A percentile compares a stretch with the other conserved stretches of the same genome.
Conservation (phyloP, 2,113 vertebrate genomes). For the Semnornis frantzii region DNA sequence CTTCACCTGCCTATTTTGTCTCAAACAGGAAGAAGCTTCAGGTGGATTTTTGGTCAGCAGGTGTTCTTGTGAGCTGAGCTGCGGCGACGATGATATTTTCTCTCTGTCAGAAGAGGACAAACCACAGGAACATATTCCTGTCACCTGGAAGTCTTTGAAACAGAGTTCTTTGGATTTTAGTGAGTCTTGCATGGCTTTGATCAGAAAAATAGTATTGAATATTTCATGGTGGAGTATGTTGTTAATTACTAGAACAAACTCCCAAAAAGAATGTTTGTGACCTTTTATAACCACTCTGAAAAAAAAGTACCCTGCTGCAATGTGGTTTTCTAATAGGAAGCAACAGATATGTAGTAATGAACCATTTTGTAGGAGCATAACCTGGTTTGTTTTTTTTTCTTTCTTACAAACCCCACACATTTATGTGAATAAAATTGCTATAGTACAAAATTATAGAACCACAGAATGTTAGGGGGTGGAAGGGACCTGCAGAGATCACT, state of each 20-base stretch:
- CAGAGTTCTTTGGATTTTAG: conserved; percentile 5
- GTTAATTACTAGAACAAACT: neutral
- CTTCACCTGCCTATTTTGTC: neutral
- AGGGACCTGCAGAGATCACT: no score
- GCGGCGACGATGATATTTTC: neutral
- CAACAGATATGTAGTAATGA: neutral
- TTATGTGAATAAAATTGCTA: neutral
- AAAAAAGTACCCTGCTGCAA: neutral
- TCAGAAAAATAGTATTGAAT: neutral
- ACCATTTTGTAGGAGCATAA: neutral
- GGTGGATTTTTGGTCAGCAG: neutral
- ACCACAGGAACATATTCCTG: neutral
- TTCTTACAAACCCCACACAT: neutral
- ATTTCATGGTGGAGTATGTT: neutral
- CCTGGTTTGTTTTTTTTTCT: neutral
- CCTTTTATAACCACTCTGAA: neutral
- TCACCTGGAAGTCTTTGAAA: conserved; percentile 47
- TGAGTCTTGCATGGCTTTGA: conserved; percentile 17
- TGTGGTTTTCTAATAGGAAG: neutral
- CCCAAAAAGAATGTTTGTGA: neutral
- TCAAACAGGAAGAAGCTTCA: conserved; percentile 8
- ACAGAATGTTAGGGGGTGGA: no score
- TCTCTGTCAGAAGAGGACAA: conserved; percentile 7
- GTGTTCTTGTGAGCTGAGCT: conserved; percentile 49
- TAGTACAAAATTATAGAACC: neutral